phyloP scores from a whole-genome alignment of 2,888 invertebrate genomes.

The Ophion ellenae region DNA sequence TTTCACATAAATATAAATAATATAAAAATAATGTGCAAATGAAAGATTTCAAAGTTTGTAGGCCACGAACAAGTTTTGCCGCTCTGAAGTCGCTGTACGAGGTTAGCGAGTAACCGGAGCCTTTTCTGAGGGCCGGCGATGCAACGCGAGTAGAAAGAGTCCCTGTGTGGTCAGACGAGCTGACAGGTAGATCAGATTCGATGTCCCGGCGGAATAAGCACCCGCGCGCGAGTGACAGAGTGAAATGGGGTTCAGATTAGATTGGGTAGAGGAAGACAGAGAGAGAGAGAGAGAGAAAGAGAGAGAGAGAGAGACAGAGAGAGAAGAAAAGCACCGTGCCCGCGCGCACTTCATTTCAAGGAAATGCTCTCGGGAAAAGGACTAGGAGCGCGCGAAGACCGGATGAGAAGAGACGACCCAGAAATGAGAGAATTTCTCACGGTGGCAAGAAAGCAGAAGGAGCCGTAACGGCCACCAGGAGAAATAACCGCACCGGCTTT shows the following conservation, averaged over 20 bases:
- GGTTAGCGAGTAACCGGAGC: too few relatives aligned
- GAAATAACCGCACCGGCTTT: not conserved
- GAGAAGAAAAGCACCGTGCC: too few relatives aligned
- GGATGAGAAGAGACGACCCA: slow-evolving; percentile 1
- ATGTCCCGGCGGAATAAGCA: not conserved
- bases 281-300: too few relatives aligned
- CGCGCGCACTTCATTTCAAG: slow-evolving; percentile 15
- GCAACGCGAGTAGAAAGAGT: slow-evolving; percentile 29
- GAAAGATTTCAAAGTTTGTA: too few relatives aligned
- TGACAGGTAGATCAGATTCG: slow-evolving; percentile 4
- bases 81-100: too few relatives aligned
- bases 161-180: slow-evolving; percentile 28
- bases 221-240: too few relatives aligned
- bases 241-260: too few relatives aligned
- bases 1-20: too few relatives aligned
- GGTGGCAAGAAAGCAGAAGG: not conserved
- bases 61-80: too few relatives aligned
- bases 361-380: slow-evolving; percentile 14
- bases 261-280: too few relatives aligned
- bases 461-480: not conserved
- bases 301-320: too few relatives aligned
- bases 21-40: too few relatives aligned
- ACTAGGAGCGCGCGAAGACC: not conserved
- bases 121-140: not conserved
- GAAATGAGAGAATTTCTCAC: slow-evolving; percentile 46